Evolutionary conservation across 2,888 invertebrate species (phyloP), one percentile per base, ranked within the genome.

Genomic region (Phalera bucephala): DNA sequence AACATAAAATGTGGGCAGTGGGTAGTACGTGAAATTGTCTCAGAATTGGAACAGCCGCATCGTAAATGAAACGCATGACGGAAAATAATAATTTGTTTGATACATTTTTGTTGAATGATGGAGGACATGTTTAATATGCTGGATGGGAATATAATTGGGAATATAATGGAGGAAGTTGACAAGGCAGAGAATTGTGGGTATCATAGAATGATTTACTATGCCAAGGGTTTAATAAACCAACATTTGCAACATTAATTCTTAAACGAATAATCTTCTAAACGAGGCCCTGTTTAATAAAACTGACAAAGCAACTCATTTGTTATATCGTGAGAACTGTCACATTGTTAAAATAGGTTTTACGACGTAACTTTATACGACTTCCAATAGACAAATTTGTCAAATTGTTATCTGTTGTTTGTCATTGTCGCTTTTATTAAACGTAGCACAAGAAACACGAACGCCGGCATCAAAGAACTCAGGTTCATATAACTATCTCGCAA

Each of bases 391-490:
- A n/a, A n/a, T n/a, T n/a, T n/a, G n/a, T n/a, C n/a, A n/a, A n/a
- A n/a, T n/a, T n/a, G n/a, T n/a, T n/a, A n/a, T n/a, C n/a, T n/a
- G n/a, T n/a, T n/a, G n/a, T n/a, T n/a, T n/a, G n/a, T n/a, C n/a
- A n/a, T n/a, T n/a, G n/a, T n/a, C n/a, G n/a, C n/a, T n/a, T n/a
- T n/a, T n/a, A n/a, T n/a, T n/a, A n/a, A n/a, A n/a, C n/a, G n/a
- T n/a, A n/a, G n/a, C n/a, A n/a, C n/a, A n/a, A 17, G 35, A 52
- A 58, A 36, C 55, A 55, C 36, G 19, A 44, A 36, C 33, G 11
- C 27, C 29, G 43, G 40, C 52, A 58, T 58, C 57, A 58, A 58
- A 57, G 38, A 55, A 55, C 52, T 42, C 34, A 36, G 27, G 50
- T 55, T 43, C 46, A 26, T 43, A 37, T 47, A 40, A 52, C 44